Conservation (phyloP, 2,888 invertebrate genomes). For the Hirudinaria manillensis region DNA sequence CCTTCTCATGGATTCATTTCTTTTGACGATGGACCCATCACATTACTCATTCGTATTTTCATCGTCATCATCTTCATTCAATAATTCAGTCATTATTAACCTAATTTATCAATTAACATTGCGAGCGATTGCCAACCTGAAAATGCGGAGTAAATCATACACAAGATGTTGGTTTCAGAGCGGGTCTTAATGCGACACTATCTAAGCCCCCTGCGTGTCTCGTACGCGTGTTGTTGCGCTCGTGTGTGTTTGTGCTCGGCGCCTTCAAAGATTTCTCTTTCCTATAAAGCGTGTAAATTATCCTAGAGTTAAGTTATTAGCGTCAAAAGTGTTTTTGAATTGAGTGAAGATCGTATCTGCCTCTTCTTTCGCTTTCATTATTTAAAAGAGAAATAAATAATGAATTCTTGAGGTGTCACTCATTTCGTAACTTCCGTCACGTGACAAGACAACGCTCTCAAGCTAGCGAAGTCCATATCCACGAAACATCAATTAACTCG, state of each 20-base stretch:
- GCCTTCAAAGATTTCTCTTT: no score
- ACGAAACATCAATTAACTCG: neutral
- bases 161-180: constrained; percentile 18
- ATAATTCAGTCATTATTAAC: neutral
- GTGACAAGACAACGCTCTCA: constrained; percentile 23
- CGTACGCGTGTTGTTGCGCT: constrained; percentile 3
- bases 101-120: neutral
- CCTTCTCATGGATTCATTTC: neutral
- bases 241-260: no score
- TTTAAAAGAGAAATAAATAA: no score
- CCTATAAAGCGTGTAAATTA: no score
- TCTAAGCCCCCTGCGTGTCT: constrained; percentile 16
- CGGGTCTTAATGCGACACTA: constrained; percentile 18
- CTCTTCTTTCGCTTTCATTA: no score
- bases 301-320: no score
- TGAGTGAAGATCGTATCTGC: no score
- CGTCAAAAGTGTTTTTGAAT: no score
- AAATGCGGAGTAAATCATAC: constrained; percentile 16
- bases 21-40: neutral
- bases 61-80: neutral
- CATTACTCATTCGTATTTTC: neutral
- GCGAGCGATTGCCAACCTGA: neutral
- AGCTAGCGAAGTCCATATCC: neutral
- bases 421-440: constrained; percentile 21
- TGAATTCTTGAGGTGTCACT: neutral